Percentiles rank a stretch among this genome's conserved stretches.
These are phyloP conservation scores for Channa maculata DNA, from an alignment of 2,113 vertebrate species.

Conservation along the genomic window DNA sequence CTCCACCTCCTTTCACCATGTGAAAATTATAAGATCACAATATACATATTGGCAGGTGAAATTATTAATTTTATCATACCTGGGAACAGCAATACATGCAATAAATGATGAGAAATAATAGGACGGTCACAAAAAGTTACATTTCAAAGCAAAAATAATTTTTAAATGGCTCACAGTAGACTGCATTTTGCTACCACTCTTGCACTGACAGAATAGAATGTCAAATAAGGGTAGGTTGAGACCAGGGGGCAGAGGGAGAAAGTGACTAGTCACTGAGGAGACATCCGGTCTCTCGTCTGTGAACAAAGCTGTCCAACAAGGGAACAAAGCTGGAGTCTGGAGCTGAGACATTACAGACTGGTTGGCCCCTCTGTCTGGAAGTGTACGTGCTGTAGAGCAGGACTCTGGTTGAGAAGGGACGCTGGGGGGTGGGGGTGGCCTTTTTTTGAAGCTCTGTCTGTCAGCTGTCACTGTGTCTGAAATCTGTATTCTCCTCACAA, in stretches of 20 bases:
- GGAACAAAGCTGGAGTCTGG: constrained; percentile 77
- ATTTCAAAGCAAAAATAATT: too few relatives aligned
- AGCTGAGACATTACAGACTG: constrained; percentile 70
- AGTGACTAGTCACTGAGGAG: constrained; percentile 63
- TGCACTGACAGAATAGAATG: neutral
- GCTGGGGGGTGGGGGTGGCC: constrained; percentile 40
- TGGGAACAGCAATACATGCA: too few relatives aligned
- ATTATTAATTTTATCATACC: too few relatives aligned
- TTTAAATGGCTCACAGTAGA: too few relatives aligned
- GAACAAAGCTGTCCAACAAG: constrained; percentile 69
- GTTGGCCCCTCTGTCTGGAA: constrained; percentile 72
- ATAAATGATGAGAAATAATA: too few relatives aligned
- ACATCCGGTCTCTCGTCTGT: constrained; percentile 71
- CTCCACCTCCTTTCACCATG: too few relatives aligned
- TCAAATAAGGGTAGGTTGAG: constrained; percentile 18
- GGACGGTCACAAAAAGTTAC: too few relatives aligned
- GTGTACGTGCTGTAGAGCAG: constrained; percentile 80
- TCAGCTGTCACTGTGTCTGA: constrained; percentile 52
- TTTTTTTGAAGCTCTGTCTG: constrained; percentile 46
- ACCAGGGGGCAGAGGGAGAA: constrained; percentile 31
- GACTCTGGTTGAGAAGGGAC: constrained; percentile 47
- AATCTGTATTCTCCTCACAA: constrained; percentile 2
- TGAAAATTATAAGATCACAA: too few relatives aligned
- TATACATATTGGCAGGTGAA: too few relatives aligned
- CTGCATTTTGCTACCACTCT: too few relatives aligned